Base-by-base conservation (phyloP, 2,888 invertebrate genomes). In the Taphrorychus bicolor region DNA sequence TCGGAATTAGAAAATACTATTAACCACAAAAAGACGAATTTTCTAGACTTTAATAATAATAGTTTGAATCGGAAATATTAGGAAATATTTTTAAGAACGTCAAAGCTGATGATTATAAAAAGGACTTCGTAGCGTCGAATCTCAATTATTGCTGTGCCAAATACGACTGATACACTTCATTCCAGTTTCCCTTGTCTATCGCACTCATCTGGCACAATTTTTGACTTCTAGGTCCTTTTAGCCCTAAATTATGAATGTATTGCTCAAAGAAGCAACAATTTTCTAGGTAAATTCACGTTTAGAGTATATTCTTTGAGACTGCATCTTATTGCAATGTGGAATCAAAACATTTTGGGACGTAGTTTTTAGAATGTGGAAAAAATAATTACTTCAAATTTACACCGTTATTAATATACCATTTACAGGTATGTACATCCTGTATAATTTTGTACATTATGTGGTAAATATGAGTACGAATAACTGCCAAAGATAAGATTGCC, bases 401-500 rank as follows among this genome's bases (percentile, higher is more conserved):
- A n/a, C n/a, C n/a, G n/a, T n/a, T n/a, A n/a, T n/a, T n/a, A 32
- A 32, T 32, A 32, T 9, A 51, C 24, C 42, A 23, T 56, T 67
- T 32, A 32, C 32, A 32, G 32, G 32, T 18, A 18, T n/a, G n/a
- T n/a, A 16, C 52, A 48, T 48, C 59, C 57, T 59, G 62, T 63
- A 51, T 42, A 59, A 17, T 62, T 59, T 45, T 66, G 66, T 70
- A 66, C 23, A 70, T 53, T 61, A 7, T 69, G 58, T 61, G 49
- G 40, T 48, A 66, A 69, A 24, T 60, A 56, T 62, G 45, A 69
- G 19, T 60, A 56, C 59, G 45, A 67, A 74, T 76, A 76, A 76
- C 77, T 77, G 77, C 77, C 77, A 77, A 77, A 77, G 77, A 77
- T 73, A 75, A 74, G 74, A 72, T 73, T 74, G 72, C 65, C 18